phyloP scores from a whole-genome alignment of 2,113 vertebrate genomes.

The Pipra filicauda region DNA sequence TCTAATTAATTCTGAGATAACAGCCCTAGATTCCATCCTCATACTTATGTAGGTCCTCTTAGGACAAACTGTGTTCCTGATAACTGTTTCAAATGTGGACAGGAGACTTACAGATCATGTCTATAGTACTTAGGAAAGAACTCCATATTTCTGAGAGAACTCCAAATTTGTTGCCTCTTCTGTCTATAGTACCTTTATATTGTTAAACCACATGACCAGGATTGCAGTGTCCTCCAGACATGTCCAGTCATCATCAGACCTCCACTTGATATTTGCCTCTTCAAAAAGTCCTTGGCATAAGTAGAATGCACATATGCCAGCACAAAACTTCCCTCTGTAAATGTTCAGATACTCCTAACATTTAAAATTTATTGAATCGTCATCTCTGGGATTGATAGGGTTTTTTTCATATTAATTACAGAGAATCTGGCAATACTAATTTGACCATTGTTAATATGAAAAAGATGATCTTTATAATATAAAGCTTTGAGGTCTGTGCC shows the following conservation, averaged over 20 bases:
- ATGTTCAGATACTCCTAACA: neutral
- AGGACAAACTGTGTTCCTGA: neutral
- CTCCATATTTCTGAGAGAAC: neutral
- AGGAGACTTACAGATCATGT: neutral
- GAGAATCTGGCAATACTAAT: neutral
- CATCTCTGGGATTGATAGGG: neutral
- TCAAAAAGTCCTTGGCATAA: neutral
- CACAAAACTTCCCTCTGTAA: neutral
- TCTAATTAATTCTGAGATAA: neutral
- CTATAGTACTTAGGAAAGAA: neutral
- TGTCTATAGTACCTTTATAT: neutral
- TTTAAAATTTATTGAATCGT: neutral
- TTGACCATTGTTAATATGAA: neutral
- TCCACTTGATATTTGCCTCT: neutral
- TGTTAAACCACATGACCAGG: neutral
- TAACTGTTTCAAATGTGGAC: neutral
- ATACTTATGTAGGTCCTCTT: neutral
- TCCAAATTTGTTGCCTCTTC: neutral
- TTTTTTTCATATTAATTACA: neutral
- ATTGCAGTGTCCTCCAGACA: neutral
- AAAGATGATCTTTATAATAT: neutral
- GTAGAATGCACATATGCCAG: neutral
- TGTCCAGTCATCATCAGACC: neutral
- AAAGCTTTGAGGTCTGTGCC: accelerated
- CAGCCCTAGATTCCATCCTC: neutral